Base-by-base conservation (phyloP, 2,797 vertebrate species). In the Halcyon chelicuti region DNA sequence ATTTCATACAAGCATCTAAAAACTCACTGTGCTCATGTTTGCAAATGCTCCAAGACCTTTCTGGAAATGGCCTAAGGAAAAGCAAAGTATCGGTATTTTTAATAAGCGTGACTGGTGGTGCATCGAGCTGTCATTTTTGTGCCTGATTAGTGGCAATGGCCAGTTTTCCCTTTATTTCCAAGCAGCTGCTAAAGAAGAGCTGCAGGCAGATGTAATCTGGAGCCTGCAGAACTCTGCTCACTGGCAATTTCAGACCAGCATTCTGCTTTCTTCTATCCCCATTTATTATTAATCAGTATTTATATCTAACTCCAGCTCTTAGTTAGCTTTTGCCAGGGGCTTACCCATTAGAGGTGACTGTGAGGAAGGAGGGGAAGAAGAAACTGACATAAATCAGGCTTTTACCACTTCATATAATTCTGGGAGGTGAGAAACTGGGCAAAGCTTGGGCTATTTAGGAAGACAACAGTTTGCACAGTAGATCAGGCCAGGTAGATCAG, bases 221-320 rank as follows among this genome's bases (percentile, higher is more conserved):
- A 83, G 77, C 84, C 79, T 84, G 90, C 84, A 89, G 73, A 88
- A 87, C 55, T 75, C 83, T 57, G 86, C 66, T 89, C 15, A 4
- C 81, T 94, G 85, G 84, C 95, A 92, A 22, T 90, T 96, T 87
- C 70, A 93, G 72, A 28, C 71, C 9, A 4, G 91, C 55, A 47
- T 91, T 94, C 93, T 71, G 68, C 81, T 94, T 95, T 93, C 80
- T 88, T 94, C 73, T 83, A 47, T 42, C n/a, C 51, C 62, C 49
- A 97, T 95, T 94, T 97, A 97, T 98, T 98, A 98, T 97, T 98
- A 94, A 98, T 96, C 70, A 96, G 78, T 88, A 96, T 96, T 97
- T 96, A 94, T 95, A 97, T 94, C 97, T 95, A 97, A 96, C 91
- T 97, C 66, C 29, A 88, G 58, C 91, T 93, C 86, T 86, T 71